phyloP scores from a whole-genome alignment of 2,113 vertebrate genomes.

The Leptobrachium ailaonicum region DNA sequence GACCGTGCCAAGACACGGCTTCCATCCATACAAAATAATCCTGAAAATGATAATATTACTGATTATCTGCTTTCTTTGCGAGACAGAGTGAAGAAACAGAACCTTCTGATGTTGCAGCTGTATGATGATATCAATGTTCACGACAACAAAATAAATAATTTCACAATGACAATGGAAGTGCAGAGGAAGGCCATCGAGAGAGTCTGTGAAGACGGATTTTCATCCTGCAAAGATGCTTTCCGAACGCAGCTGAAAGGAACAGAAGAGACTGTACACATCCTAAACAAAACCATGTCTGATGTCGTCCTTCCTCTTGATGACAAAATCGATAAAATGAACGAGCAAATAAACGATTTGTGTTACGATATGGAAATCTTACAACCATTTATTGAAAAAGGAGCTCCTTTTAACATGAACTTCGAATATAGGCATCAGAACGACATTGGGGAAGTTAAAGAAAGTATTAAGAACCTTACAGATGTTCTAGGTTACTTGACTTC shows the following conservation, averaged over 20 bases:
- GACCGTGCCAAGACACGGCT: constrained; percentile 43
- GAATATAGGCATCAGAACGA: constrained; percentile 60
- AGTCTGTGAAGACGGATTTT: constrained; percentile 64
- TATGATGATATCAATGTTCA: constrained; percentile 66
- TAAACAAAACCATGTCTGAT: constrained; percentile 71
- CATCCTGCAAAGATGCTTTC: constrained; percentile 63
- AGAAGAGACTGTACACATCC: constrained; percentile 57
- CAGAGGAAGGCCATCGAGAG: constrained; percentile 60
- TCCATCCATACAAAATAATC: constrained; percentile 37
- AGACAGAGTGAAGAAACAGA: constrained; percentile 67
- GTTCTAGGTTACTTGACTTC: constrained; percentile 58
- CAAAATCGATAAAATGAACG: constrained; percentile 72
- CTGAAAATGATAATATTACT: constrained; percentile 54
- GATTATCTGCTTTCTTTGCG: constrained; percentile 58
- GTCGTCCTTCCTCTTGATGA: constrained; percentile 62
- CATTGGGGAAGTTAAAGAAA: constrained; percentile 51
- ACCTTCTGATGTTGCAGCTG: constrained; percentile 64
- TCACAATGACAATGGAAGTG: constrained; percentile 60
- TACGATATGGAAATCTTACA: constrained; percentile 76
- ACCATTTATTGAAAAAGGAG: constrained; percentile 67
- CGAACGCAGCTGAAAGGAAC: constrained; percentile 61
- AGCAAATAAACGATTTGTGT: constrained; percentile 73
- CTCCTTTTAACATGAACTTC: constrained; percentile 56
- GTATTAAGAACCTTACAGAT: constrained; percentile 62
- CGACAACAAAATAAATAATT: constrained; percentile 68